A percentile compares a stretch with the other conserved stretches of the same genome.
Conservation (phyloP, 2,797 vertebrate species). For the Sciaenops ocellatus region DNA sequence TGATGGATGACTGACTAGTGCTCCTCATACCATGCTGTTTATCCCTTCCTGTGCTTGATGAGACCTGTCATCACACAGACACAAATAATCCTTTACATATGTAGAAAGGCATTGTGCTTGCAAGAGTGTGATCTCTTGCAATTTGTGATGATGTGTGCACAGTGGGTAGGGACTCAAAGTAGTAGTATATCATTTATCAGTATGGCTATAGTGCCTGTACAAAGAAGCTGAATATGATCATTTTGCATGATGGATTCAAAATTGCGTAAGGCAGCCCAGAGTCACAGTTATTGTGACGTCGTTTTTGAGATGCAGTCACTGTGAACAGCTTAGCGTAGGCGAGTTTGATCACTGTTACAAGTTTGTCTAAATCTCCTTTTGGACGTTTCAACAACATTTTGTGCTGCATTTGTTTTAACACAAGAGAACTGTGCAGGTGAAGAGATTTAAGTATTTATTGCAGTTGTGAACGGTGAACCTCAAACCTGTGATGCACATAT, state of each 20-base stretch:
- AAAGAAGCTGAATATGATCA: neutral
- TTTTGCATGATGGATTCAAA: neutral
- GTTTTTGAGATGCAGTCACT: neutral
- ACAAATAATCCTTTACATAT: constrained; percentile 24
- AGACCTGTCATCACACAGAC: constrained; percentile 16
- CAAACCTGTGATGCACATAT: constrained; percentile 1
- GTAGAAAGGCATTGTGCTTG: neutral
- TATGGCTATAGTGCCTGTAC: neutral
- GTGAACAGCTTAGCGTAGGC: neutral
- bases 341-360: neutral
- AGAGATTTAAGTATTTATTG: neutral
- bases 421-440: neutral
- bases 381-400: neutral
- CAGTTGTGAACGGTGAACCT: constrained; percentile 5
- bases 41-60: constrained; percentile 27
- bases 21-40: constrained; percentile 31
- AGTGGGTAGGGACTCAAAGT: neutral
- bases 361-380: constrained; percentile 3
- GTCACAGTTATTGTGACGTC: neutral
- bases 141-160: neutral
- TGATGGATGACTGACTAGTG: constrained; percentile 44
- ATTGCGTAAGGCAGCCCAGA: neutral
- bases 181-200: neutral
- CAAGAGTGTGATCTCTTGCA: neutral
- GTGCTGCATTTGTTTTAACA: constrained; percentile 10